A percentile compares a stretch with the other conserved stretches of the same genome.
These are phyloP conservation scores for Brachionus rotundiformis DNA, from an alignment of 1,140 invertebrate species.

Conservation along the genomic window DNA sequence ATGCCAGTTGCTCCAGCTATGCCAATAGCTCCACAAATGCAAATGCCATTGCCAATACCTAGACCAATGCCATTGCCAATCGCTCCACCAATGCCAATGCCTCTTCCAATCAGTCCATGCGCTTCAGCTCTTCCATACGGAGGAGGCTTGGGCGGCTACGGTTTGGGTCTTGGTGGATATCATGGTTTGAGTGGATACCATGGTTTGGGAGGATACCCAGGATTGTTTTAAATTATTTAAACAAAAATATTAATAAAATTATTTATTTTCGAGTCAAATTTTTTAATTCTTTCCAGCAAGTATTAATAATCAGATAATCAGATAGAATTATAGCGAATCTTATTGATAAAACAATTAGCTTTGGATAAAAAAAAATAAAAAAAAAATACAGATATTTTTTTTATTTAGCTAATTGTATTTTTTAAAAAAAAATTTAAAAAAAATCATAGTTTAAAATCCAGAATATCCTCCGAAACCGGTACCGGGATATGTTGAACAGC, in stretches of 20 bases:
- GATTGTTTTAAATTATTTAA: not conserved
- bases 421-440: not conserved
- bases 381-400: slow-evolving; percentile 7
- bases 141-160: not conserved
- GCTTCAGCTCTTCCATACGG: not conserved
- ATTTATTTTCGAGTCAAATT: too few relatives aligned
- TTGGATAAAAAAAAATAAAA: too few relatives aligned
- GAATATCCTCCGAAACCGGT: not conserved
- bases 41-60: too few relatives aligned
- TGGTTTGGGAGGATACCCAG: not conserved
- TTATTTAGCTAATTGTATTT: not conserved
- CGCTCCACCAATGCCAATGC: not conserved
- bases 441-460: not conserved
- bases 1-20: not conserved
- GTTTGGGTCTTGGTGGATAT: too few relatives aligned
- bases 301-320: too few relatives aligned
- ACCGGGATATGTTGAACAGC: not conserved
- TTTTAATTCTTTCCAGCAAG: too few relatives aligned
- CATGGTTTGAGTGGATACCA: not conserved
- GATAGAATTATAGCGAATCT: too few relatives aligned
- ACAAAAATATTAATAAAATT: too few relatives aligned
- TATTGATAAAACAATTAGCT: too few relatives aligned
- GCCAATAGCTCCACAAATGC: not conserved
- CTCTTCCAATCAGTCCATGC: not conserved
- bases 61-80: not conserved